Evolutionary conservation across 2,113 vertebrate genomes (phyloP).

Genomic region (Ploceus nigricollis): DNA sequence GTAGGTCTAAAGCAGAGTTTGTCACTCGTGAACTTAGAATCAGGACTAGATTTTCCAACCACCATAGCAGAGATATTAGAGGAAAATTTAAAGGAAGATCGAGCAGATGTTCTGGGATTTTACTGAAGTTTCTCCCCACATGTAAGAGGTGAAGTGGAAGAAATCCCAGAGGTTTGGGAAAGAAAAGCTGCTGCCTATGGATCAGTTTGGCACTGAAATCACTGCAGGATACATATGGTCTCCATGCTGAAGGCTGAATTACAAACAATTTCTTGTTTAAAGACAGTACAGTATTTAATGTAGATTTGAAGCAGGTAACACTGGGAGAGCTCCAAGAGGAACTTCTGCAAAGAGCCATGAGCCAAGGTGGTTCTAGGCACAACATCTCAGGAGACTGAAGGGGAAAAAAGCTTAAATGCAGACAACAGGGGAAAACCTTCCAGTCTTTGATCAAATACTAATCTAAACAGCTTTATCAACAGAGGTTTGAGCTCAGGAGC

Average conservation of each 20-base stretch:
- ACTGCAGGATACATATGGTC: background rate
- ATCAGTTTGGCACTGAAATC: background rate
- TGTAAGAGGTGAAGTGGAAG: background rate
- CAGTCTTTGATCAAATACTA: background rate
- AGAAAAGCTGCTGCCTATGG: background rate
- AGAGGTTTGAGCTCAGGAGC: background rate
- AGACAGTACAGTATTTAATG: background rate
- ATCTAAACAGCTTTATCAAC: background rate
- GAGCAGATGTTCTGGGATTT: background rate
- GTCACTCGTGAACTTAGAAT: background rate
- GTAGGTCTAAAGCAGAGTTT: background rate
- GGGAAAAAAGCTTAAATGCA: background rate
- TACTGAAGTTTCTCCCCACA: background rate
- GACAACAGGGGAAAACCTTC: background rate
- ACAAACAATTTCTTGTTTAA: background rate
- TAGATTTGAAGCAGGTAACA: background rate
- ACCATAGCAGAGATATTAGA: background rate
- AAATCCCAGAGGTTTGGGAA: background rate
- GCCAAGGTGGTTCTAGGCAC: background rate
- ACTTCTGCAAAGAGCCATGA: background rate
- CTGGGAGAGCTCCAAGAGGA: background rate
- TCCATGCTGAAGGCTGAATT: background rate
- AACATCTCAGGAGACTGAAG: background rate
- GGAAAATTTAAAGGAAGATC: background rate
- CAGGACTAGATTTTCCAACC: background rate